A percentile compares a stretch with the other conserved stretches of the same genome.
phyloP scores from a whole-genome alignment of 1,140 invertebrate genomes.

The Cydia amplana region DNA sequence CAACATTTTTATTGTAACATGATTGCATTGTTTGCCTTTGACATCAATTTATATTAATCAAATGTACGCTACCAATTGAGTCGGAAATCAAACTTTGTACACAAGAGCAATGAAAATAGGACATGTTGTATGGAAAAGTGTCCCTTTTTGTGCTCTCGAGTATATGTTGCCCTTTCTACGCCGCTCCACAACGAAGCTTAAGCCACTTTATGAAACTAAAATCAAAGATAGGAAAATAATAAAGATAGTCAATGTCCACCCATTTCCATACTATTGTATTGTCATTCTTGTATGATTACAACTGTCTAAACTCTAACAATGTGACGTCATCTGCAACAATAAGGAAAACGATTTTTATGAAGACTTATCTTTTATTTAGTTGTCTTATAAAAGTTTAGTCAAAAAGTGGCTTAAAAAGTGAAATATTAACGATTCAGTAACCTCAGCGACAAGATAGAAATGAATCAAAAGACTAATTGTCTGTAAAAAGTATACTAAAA shows the following conservation, averaged over 20 bases:
- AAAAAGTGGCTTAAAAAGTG: not conserved
- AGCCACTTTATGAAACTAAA: not conserved
- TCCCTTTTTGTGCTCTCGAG: not conserved
- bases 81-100: slow-evolving; percentile 12
- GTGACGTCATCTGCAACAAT: not conserved
- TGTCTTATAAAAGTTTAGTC: not conserved
- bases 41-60: slow-evolving; percentile 23
- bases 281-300: not conserved
- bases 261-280: not conserved
- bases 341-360: no score
- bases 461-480: slow-evolving; percentile 61
- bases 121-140: not conserved
- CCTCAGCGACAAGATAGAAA: slow-evolving; percentile 37
- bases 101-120: not conserved
- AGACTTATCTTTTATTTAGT: not conserved
- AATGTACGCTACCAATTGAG: slow-evolving; percentile 14
- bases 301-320: no score
- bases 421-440: slow-evolving; percentile 6
- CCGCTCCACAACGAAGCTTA: slow-evolving; percentile 21
- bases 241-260: not conserved
- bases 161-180: slow-evolving; percentile 17
- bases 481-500: slow-evolving; percentile 68
- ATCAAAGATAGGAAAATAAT: not conserved
- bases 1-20: slow-evolving; percentile 18
- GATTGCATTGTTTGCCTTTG: not conserved